Evolutionary conservation across 2,797 vertebrate species (phyloP), one percentile per base, ranked within the genome.

Genomic region (Anolis apletophallus): DNA sequence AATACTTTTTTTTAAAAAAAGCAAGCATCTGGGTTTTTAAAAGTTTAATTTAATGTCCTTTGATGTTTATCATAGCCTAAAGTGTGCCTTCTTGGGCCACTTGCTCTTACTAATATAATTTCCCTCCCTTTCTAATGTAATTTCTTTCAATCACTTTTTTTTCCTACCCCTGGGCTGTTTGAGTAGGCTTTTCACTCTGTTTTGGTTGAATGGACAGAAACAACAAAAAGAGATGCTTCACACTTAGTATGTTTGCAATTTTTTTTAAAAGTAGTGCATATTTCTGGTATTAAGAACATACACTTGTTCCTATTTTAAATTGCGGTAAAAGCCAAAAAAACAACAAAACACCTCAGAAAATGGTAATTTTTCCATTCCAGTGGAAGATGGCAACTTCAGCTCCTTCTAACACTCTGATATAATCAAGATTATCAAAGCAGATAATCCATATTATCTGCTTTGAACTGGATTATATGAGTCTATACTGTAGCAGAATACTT

Each of bases 31-130:
- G 92, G 79, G 83, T 92, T 93, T 94, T 69, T 67, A 55, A 84
- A 82, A 89, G 87, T 86, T 76, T 94, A 95, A 96, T 96, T 94
- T 91, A 89, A 91, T 97, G 95, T 94, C 79, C 93, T 95, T 95
- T 93, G 89, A 90, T 93, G 85, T 91, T 90, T 91, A 93, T 94
- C 91, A 36, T 94, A 92, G 94, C 93, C 93, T 90, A 85, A 89
- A 95, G 89, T 90, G 95, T 94, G 94, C 54, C 89, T 93, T 95
- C 84, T 81, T 94, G 85, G 91, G 81, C 86, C 93, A 1, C 84
- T 91, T 95, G 91, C 92, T 93, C 88, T 93, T 93, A 89, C 36
- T 96, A 94, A 97, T 95, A 85, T 85, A 90, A 96, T 96, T 96
- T 94, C 88, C 92, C 83, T 91, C 87, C 90, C 91, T 85, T 71